Base-by-base conservation (phyloP, 2,113 vertebrate genomes). In the Pica pica region DNA sequence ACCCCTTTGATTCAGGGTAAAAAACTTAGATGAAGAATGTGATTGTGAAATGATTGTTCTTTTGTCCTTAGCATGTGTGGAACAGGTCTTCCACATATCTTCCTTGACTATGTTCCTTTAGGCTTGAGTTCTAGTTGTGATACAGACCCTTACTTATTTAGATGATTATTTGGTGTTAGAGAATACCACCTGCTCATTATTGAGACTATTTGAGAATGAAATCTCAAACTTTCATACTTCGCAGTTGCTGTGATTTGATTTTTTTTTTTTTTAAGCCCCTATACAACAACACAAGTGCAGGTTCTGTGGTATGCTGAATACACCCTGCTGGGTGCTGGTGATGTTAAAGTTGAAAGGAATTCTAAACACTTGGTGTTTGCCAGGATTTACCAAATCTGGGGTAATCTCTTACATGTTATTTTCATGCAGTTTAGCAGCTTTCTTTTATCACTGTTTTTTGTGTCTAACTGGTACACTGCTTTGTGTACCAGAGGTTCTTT, bases 331-430 rank as follows among this genome's bases (percentile, higher is more conserved):
- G 33, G 28, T 67, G 52, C 55, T 71, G 64, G 14, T 63, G 60
- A 49, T 83, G 57, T 78, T 82, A 5, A 95, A 92, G 37, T 90
- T 79, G 47, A 83, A 96, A 94, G 56, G n/a, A 91, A 59, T 87
- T 88, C 28, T 73, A 61, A 85, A 55, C 19, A 30, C 27, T 90
- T 92, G 27, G 16, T 7, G 3, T 59, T 83, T 90, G 52, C 27
- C 17, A 44, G 60, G 68, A 56, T 88, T 94, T 91, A 33, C 78
- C 79, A 10, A 75, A 91, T 85, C n/a, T 85, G 13, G 14, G 8
- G 41, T 70, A 70, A 67, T 87, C 33, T 91, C 26, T 77, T 76
- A 35, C 6, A 3, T 63, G 26, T 42, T 91, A 68, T 50, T 78
- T 93, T 87, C 11, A 27, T 63, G 33, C 28, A 57, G 14, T 76